phyloP scores from a whole-genome alignment of 2,888 invertebrate genomes.

The Lasioglossum villosulum region DNA sequence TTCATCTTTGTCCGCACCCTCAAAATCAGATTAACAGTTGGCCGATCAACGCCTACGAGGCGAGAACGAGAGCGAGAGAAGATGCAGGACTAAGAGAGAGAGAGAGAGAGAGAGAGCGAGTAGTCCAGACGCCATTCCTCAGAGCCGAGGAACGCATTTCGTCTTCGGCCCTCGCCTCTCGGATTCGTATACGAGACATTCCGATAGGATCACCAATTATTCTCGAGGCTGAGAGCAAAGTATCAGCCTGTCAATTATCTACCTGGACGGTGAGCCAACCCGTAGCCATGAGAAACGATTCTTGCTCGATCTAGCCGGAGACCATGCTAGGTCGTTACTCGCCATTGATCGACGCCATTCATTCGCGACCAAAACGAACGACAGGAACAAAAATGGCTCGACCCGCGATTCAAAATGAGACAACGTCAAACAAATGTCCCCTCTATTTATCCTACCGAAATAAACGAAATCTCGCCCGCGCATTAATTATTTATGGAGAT shows the following conservation, averaged over 20 bases:
- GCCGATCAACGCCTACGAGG: conserved; percentile 63
- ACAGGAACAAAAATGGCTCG: not conserved
- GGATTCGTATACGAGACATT: conserved; percentile 66
- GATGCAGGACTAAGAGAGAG: not conserved
- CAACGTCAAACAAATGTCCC: not conserved
- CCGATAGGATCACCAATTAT: conserved; percentile 83
- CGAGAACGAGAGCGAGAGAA: not conserved
- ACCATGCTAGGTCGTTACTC: conserved; percentile 48
- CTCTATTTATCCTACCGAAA: not conserved
- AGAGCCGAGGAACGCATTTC: conserved; percentile 53
- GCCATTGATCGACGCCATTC: conserved; percentile 66
- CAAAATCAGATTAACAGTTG: conserved; percentile 72
- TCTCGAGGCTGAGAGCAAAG: conserved; percentile 73
- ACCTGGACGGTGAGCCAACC: conserved; percentile 67
- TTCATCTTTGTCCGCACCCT: conserved; percentile 61
- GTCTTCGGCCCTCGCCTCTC: conserved; percentile 40
- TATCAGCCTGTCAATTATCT: conserved; percentile 81
- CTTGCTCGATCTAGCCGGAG: conserved; percentile 42
- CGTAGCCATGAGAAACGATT: conserved; percentile 76
- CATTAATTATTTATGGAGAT: not conserved
- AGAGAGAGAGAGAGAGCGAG: not conserved
- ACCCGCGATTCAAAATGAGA: not conserved
- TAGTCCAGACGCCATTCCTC: conserved; percentile 47
- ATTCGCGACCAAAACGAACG: conserved; percentile 43
- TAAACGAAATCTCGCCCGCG: not conserved